Percentiles rank a stretch among this genome's conserved stretches.
phyloP scores from a whole-genome alignment of 2,113 vertebrate genomes.

The Corvus cornix region DNA sequence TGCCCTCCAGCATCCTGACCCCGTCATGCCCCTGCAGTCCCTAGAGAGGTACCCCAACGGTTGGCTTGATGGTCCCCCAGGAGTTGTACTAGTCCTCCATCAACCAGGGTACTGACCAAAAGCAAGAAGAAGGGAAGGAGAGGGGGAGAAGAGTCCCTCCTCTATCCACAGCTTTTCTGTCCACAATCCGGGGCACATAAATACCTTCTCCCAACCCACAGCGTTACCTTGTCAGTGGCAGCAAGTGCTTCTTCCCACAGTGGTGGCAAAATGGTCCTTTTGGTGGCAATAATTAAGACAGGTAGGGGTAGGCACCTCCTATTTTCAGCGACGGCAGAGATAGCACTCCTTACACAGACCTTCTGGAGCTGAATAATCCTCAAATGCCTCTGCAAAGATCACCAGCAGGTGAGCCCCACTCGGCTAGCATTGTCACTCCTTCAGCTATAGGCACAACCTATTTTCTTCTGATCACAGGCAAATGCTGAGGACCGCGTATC shows the following conservation, averaged over 20 bases:
- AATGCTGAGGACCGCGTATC: background rate
- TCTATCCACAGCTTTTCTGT: background rate
- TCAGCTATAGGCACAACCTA: conserved; percentile 46
- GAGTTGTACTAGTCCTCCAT: background rate
- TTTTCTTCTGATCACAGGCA: conserved; percentile 30
- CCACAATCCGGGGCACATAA: background rate
- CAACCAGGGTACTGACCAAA: background rate
- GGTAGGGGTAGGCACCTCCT: conserved; percentile 9
- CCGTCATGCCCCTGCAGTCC: background rate
- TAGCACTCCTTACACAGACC: conserved; percentile 18
- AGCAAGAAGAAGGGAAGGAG: background rate
- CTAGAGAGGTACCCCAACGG: background rate
- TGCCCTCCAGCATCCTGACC: background rate
- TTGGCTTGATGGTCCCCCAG: background rate
- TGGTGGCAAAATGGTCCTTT: background rate
- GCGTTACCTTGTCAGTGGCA: conserved; percentile 20
- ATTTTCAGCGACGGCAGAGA: conserved; percentile 14
- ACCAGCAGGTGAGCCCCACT: conserved; percentile 56
- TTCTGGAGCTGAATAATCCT: conserved; percentile 54
- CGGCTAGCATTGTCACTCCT: conserved; percentile 27
- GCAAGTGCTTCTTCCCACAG: background rate
- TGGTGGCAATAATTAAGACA: background rate
- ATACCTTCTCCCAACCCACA: background rate
- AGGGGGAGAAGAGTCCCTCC: background rate
- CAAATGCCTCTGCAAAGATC: conserved; percentile 63